Conservation (phyloP, 2,113 vertebrate species). For the Sylvicapra grimmia region DNA sequence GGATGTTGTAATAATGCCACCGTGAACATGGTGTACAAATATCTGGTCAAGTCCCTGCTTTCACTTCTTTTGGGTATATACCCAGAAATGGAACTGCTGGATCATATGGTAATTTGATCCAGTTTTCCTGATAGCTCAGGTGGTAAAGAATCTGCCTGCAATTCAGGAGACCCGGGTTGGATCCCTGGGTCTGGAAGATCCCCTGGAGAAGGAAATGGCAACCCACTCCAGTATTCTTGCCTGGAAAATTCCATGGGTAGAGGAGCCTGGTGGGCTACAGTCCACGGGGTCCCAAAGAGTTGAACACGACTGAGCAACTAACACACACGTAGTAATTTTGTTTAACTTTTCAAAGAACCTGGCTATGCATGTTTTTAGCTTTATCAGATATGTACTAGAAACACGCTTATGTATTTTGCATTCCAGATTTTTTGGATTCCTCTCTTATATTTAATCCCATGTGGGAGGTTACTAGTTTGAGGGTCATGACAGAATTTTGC, state of each 20-base stretch:
- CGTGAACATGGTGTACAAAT: neutral
- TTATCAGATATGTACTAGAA: neutral
- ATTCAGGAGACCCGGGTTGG: accelerated
- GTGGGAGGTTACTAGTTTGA: neutral
- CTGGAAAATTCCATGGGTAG: neutral
- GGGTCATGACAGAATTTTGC: neutral
- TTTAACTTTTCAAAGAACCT: neutral
- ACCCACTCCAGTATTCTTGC: neutral
- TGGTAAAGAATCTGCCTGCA: neutral
- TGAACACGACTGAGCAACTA: neutral
- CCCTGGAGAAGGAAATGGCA: neutral
- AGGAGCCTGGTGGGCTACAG: neutral
- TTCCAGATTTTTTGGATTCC: neutral
- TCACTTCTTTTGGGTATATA: neutral
- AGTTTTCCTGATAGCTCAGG: neutral
- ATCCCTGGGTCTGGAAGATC: neutral
- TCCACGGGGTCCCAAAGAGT: neutral
- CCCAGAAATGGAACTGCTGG: neutral
- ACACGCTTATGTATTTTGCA: neutral
- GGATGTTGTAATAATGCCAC: neutral
- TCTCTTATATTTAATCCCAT: neutral
- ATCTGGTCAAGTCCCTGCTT: neutral
- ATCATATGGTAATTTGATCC: neutral
- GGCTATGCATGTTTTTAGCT: neutral
- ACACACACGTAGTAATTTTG: neutral